Evolutionary conservation across 2,113 vertebrate genomes (phyloP), one percentile per base, ranked within the genome.

Genomic region (Artemisiospiza belli): DNA sequence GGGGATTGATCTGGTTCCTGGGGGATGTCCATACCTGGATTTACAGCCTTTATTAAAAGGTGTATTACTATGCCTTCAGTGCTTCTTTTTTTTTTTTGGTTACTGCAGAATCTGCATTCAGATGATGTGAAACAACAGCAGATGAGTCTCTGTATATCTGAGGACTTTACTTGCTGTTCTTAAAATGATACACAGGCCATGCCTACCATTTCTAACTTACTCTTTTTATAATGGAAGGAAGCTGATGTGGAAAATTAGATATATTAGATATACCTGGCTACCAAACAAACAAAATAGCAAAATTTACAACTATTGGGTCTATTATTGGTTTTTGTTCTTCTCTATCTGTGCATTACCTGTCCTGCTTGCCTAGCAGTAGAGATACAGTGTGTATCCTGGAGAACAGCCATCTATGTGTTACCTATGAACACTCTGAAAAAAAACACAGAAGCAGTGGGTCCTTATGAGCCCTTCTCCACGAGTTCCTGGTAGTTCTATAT

Each of bases 311-410:
- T 61, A 8, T 4, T 47, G 9, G 4, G 28, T 69, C 59, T 64
- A 13, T n/a, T 54, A 13, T 5, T 41, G 6, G 0, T 12, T 67
- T 44, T 78, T 72, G 1, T n/a, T 20, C 5, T 74, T 77, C 6
- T 41, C 12, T 74, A 0, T 57, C 16, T 73, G 8, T 28, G 10
- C 17, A 37, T 54, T 74, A 74, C 4, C 21, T 57, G 16, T 46
- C 5, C 20, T 66, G 19, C 25, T 94, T 66, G 30, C 10, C 28
- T 46, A 46, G n/a, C 9, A 80, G 13, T 6, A 54, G 25, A 87
- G 9, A 18, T 14, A 22, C 2, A 43, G 15, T 9, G 9, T 12
- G 6, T 37, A 27, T 49, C 30, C 30, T 74, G 25, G 31, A 28
- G 13, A 83, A 41, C 5, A 83, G 19, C 6, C 35, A 75, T 24